Evolutionary conservation across 1,140 invertebrate genomes (phyloP).

Genomic region (Pogonus chalceus): DNA sequence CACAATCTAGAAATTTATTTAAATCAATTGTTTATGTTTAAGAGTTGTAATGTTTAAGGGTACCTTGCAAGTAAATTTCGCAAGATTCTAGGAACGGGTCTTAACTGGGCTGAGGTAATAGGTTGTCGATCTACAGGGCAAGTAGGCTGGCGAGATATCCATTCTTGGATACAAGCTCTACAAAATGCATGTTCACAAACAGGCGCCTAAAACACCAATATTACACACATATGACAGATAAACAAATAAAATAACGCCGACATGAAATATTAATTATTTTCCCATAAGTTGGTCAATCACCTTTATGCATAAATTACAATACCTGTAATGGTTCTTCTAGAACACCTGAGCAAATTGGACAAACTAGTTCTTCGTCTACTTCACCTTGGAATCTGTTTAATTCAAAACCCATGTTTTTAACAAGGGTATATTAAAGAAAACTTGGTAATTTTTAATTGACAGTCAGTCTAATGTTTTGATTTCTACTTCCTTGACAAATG

Average conservation of each 20-base stretch:
- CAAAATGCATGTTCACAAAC: slow-evolving; percentile 95
- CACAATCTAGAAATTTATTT: slow-evolving; percentile 50
- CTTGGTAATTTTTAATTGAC: too few species aligned
- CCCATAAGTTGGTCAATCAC: slow-evolving; percentile 5
- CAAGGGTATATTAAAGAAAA: slow-evolving; percentile 7
- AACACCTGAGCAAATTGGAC: slow-evolving; percentile 84
- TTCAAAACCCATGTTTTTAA: slow-evolving; percentile 85
- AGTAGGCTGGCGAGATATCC: slow-evolving; percentile 83
- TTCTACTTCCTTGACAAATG: too few species aligned
- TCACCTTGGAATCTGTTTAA: slow-evolving; percentile 78
- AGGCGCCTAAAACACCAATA: slow-evolving; percentile 60
- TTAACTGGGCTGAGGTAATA: slow-evolving; percentile 75
- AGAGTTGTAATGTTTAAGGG: too few species aligned
- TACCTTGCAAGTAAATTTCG: slow-evolving; percentile 79
- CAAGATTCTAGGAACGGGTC: slow-evolving; percentile 84
- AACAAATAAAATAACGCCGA: neutral
- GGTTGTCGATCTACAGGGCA: slow-evolving; percentile 88
- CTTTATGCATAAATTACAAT: slow-evolving; percentile 17
- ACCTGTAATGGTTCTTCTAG: slow-evolving; percentile 86
- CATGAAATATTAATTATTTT: neutral
- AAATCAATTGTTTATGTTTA: too few species aligned
- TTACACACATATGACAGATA: neutral
- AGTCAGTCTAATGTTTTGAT: too few species aligned
- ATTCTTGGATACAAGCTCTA: slow-evolving; percentile 84
- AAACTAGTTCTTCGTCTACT: slow-evolving; percentile 86